These are phyloP conservation scores for Protonemura montana DNA, from an alignment of 2,888 invertebrate species.

Conservation along the genomic window DNA sequence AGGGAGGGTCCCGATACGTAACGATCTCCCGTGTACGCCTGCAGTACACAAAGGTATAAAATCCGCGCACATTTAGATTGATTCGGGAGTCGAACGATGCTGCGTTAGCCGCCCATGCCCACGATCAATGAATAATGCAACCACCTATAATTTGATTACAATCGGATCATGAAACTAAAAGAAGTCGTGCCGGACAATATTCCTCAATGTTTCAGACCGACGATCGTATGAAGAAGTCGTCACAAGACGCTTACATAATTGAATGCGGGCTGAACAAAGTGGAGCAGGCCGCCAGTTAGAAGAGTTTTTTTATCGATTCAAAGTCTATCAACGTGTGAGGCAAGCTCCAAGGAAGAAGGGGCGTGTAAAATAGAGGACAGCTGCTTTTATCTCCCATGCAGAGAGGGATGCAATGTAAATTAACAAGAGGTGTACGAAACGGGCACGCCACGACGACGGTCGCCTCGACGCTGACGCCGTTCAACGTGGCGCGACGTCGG, in stretches of 20 bases:
- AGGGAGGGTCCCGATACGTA: neutral
- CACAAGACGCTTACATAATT: neutral
- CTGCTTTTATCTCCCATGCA: neutral
- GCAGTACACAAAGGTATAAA: neutral
- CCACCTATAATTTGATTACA: slow-evolving; percentile 7
- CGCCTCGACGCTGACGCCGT: neutral
- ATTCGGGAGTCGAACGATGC: neutral
- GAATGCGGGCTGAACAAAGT: neutral
- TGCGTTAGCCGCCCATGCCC: neutral
- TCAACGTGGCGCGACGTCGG: neutral
- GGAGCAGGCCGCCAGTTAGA: neutral
- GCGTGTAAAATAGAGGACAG: neutral
- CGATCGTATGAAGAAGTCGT: slow-evolving; percentile 12
- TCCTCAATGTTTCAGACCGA: neutral
- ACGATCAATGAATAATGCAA: neutral
- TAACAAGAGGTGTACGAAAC: neutral
- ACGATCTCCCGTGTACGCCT: neutral
- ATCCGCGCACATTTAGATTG: neutral
- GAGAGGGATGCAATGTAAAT: slow-evolving; percentile 7
- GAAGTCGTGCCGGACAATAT: neutral
- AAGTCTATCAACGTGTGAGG: slow-evolving; percentile 4
- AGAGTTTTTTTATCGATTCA: slow-evolving; percentile 4
- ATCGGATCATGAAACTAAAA: slow-evolving; percentile 12
- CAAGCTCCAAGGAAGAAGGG: neutral
- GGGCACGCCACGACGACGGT: too few species aligned